Evolutionary conservation across 2,888 invertebrate species (phyloP).

Genomic region (Brachylomia viminalis): DNA sequence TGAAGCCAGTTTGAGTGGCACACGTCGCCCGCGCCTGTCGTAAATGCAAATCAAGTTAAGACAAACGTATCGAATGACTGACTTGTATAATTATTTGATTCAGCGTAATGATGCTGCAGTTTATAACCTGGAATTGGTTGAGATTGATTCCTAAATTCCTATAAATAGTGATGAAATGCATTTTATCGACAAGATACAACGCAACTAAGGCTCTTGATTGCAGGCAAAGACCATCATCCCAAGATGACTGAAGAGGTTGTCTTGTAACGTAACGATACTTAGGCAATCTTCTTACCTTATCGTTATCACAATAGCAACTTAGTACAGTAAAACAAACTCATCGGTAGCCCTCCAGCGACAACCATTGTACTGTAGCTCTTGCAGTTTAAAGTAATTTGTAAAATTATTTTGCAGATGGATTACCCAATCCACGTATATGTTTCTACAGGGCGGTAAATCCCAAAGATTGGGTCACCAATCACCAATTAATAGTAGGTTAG

Average conservation of each 20-base stretch:
- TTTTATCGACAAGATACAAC: not conserved
- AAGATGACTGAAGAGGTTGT: too few species aligned
- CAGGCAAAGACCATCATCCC: not conserved
- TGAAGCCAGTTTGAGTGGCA: constrained; percentile 68
- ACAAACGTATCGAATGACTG: constrained; percentile 48
- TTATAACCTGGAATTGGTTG: constrained; percentile 20
- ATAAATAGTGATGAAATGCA: not conserved
- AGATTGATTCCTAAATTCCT: constrained; percentile 13
- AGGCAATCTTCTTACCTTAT: too few species aligned
- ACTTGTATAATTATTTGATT: constrained; percentile 48
- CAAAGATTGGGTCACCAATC: not conserved
- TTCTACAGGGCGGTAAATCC: not conserved
- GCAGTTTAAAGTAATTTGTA: not conserved
- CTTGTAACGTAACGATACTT: too few species aligned
- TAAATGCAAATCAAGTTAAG: constrained; percentile 75
- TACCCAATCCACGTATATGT: not conserved
- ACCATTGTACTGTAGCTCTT: not conserved
- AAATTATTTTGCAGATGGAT: not conserved
- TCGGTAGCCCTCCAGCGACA: too few species aligned
- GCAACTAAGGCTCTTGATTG: too few species aligned
- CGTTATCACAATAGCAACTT: not conserved
- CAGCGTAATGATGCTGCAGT: constrained; percentile 21
- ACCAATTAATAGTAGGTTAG: not conserved
- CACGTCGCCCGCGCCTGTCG: constrained; percentile 70
- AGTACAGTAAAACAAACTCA: not conserved